Evolutionary conservation across 2,888 invertebrate genomes (phyloP).

Genomic region (Brassicogethes aeneus): DNA sequence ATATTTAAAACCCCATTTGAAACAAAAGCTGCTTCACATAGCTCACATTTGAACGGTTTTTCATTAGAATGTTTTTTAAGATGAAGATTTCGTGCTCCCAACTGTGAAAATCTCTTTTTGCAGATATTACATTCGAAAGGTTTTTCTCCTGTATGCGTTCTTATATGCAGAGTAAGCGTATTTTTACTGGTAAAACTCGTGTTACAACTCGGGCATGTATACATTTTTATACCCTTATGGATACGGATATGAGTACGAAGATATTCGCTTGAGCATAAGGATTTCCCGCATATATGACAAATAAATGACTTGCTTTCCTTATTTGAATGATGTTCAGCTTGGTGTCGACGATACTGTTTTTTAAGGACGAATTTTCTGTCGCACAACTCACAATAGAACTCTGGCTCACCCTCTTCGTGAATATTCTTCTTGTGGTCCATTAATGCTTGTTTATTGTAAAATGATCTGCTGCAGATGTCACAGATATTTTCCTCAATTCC

Average conservation of each 20-base stretch:
- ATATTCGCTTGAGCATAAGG: constrained; percentile 3
- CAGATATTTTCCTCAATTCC: constrained; percentile 27
- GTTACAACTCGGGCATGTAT: constrained; percentile 25
- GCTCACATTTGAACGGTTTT: constrained; percentile 41
- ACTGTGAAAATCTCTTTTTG: constrained; percentile 34
- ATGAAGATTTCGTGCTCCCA: constrained; percentile 25
- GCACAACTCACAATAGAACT: constrained; percentile 41
- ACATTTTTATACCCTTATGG: constrained; percentile 2
- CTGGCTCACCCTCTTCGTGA: constrained; percentile 9
- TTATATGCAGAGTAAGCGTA: constrained; percentile 43
- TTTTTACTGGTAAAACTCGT: constrained; percentile 35
- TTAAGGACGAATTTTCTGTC: constrained; percentile 34
- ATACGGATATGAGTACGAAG: constrained; percentile 6
- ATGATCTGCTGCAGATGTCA: constrained; percentile 23
- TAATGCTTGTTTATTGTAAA: constrained; percentile 15
- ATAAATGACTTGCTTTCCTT: constrained; percentile 4
- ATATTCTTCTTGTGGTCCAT: not conserved
- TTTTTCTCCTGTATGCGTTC: constrained; percentile 44
- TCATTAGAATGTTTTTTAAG: constrained; percentile 46
- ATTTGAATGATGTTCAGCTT: not conserved
- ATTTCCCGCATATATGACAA: constrained; percentile 8
- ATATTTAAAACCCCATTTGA: constrained; percentile 1
- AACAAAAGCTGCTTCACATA: constrained; percentile 12
- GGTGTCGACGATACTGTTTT: not conserved
- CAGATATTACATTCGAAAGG: constrained; percentile 47